Percentiles rank a stretch among this genome's conserved stretches.
Conservation (phyloP, 2,888 invertebrate genomes). For the Phaedon cochleariae region DNA sequence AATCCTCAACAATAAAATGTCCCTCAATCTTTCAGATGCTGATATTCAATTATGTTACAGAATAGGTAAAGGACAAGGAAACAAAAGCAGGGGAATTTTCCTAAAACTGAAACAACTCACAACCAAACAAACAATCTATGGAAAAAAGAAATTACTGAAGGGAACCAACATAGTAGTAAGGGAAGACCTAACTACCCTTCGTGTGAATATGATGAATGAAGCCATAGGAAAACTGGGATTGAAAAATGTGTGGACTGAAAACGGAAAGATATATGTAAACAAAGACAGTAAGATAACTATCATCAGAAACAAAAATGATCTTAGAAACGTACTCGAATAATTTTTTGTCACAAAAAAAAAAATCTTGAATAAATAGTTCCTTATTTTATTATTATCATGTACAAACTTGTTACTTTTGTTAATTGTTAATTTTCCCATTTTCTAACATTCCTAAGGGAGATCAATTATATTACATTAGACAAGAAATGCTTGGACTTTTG, state of each 20-base stretch:
- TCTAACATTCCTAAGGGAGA: too few species aligned
- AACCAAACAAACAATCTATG: constrained; percentile 4
- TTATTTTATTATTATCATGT: too few species aligned
- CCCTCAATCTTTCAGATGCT: neutral
- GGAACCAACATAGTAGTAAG: neutral
- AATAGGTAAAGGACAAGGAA: neutral
- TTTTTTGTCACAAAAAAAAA: too few species aligned
- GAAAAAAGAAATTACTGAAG: neutral
- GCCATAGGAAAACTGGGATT: constrained; percentile 2
- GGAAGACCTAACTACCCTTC: neutral
- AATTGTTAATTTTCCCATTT: too few species aligned
- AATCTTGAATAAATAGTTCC: too few species aligned
- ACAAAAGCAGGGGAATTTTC: constrained; percentile 1
- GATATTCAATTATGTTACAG: neutral
- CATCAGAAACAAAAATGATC: constrained; percentile 2
- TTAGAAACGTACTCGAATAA: too few species aligned
- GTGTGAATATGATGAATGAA: neutral
- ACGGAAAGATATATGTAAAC: constrained; percentile 6
- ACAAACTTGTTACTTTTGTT: too few species aligned
- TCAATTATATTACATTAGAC: too few species aligned
- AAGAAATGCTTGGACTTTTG: too few species aligned
- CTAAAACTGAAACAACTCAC: neutral
- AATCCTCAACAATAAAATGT: neutral
- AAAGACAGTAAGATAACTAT: neutral
- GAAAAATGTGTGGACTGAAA: too few species aligned